Base-by-base conservation (phyloP, 2,113 vertebrate species). In the Pao palembangensis region DNA sequence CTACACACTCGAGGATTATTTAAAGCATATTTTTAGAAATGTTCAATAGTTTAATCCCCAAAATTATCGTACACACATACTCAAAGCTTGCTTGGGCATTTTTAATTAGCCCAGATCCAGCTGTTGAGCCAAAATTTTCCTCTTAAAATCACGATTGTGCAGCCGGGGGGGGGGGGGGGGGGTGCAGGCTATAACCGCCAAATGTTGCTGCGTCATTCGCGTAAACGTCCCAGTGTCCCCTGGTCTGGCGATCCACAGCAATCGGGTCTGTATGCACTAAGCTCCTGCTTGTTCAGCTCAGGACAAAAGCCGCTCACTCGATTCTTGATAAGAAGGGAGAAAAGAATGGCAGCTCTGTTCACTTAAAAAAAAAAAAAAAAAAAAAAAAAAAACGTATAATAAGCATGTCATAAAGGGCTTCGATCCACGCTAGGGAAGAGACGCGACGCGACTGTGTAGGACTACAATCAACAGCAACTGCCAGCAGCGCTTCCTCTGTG, bases 341-440 rank as follows among this genome's bases (percentile, higher is more conserved):
- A 69, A 52, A 59, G 53, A 75, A 83, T 63, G 83, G 85, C 85
- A 85, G 83, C 82, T 89, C 75, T 72, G 67, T 76, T 80, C 21
- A 38, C 49, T 54, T 56, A 69, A 47, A 31, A 31, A 6, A 31
- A 38, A 38, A 10, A 38, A 38, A 38, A 12, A n/a, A n/a, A n/a
- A 69, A 47, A 31, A 31, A 6, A 31, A 38, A 38, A 10, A 38
- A 38, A 38, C 1, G 8, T 38, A 38, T 80, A 65, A 61, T 67
- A 79, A 78, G 55, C 73, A 76, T 78, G 79, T 85, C 80, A 79
- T 82, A 82, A 88, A 89, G 81, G 88, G 85, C 85, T 89, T 88
- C 69, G 70, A 82, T 84, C 79, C 75, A 74, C 75, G 75, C 63
- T 67, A 55, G 10, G 74, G 76, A 64, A 70, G 71, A 81, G 71